Percentiles rank a stretch among this genome's conserved stretches.
Conservation (phyloP, 2,797 vertebrate genomes). For the Brachyalestes nurse region DNA sequence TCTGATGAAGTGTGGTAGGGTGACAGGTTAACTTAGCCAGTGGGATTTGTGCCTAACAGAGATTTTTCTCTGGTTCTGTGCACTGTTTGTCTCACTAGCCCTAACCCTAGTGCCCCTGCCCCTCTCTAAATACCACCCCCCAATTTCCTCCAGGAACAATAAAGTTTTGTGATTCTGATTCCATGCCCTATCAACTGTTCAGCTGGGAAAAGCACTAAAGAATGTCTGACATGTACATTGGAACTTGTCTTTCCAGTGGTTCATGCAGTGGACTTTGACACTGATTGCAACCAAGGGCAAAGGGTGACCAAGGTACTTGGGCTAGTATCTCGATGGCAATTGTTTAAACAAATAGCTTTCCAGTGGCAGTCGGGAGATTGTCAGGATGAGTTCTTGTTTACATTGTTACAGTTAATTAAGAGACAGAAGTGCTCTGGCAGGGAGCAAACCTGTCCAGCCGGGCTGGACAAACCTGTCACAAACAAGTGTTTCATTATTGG, state of each 20-base stretch:
- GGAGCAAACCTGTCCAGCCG: constrained; percentile 46
- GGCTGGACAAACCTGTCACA: constrained; percentile 59
- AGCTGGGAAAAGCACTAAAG: too few species aligned
- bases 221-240: too few species aligned
- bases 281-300: constrained; percentile 56
- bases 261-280: constrained; percentile 27
- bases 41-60: too few species aligned
- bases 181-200: too few species aligned
- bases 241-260: constrained; percentile 5
- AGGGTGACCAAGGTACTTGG: constrained; percentile 38
- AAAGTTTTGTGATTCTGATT: too few species aligned
- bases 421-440: constrained; percentile 65
- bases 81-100: too few species aligned
- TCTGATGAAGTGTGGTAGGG: too few species aligned
- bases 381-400: constrained; percentile 76
- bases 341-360: constrained; percentile 74
- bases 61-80: too few species aligned
- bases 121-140: too few species aligned
- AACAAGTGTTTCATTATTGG: constrained; percentile 61
- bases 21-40: background rate
- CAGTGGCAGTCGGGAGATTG: constrained; percentile 58
- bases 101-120: too few species aligned
- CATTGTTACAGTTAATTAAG: constrained; percentile 79
- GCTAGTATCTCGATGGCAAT: constrained; percentile 60
- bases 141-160: too few species aligned